Base-by-base conservation (phyloP, 2,797 vertebrate genomes). In the Mormyrops attenuatus region DNA sequence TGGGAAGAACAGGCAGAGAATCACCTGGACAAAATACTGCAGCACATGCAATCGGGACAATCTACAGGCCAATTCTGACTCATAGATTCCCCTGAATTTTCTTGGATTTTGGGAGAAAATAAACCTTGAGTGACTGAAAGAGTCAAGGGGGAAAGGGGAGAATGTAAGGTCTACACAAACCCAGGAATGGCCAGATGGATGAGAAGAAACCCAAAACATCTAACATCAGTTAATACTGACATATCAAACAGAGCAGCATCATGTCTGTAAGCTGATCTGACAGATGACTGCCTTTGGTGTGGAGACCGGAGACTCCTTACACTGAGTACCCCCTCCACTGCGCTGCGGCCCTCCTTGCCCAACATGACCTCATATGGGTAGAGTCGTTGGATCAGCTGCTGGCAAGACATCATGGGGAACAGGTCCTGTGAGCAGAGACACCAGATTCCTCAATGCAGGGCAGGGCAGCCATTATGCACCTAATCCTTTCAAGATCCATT, bases 351-450 rank as follows among this genome's bases (percentile, higher is more conserved):
- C 66, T 99, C 98, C n/a, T 96, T 97, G 44, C 97, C 97, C 92
- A 99, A 92, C 92, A 99, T 96, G 93, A 96, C 89, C 82, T 93
- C 92, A 90, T 98, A 98, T 0, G 98, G 98, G 93, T 99, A 99
- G 89, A 99, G 96, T 89, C 97, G 95, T 38, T 96, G 96, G 90
- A 99, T 88, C 7, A 97, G 91, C 89, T 95, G 95, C 89, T 97
- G 96, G 53, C 95, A 90, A 88, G 98, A 96, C 95, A 98, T 95
- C 96, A 94, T 97, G 90, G 98, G 98, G 91, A 98, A 97, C 34
- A 93, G 92, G 91, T 98, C 95, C 99, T 99, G 94, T 93, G 93
- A 88, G 88, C 91, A 89, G 22, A 89, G 63, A 93, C 49, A 92
- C 9, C 88, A 89, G n/a, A 88, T 26, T 30, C 69, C 38, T 82